These are phyloP conservation scores for Stenodema calcarata DNA, from an alignment of 2,888 invertebrate species.

Conservation along the genomic window DNA sequence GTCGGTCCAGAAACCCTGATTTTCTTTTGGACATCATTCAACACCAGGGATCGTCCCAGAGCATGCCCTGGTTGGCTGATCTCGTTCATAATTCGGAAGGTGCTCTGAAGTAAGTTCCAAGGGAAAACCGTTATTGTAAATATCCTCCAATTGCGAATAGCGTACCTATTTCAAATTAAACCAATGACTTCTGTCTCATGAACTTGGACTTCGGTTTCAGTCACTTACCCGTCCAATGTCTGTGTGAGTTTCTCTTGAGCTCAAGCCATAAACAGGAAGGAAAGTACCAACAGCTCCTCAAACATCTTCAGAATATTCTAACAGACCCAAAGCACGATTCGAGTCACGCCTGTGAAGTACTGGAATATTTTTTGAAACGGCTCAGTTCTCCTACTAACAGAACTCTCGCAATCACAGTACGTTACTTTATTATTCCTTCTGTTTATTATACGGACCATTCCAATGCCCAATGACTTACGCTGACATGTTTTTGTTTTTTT, in stretches of 20 bases:
- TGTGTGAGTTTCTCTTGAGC: conserved; percentile 91
- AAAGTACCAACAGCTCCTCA: conserved; percentile 78
- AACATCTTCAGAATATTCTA: conserved; percentile 69
- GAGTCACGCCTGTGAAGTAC: conserved; percentile 78
- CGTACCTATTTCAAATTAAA: no score
- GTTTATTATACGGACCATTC: no score
- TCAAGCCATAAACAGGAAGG: conserved; percentile 70
- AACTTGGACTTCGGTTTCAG: conserved; percentile 62
- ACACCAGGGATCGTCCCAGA: conserved; percentile 82
- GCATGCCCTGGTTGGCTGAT: conserved; percentile 97
- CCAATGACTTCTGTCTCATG: background rate
- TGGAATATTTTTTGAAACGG: conserved; percentile 87
- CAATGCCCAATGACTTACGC: background rate
- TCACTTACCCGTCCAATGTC: conserved; percentile 94
- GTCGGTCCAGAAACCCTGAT: conserved; percentile 87
- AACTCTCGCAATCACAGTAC: conserved; percentile 74
- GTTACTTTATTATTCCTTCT: conserved; percentile 50
- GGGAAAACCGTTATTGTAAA: background rate
- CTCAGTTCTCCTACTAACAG: conserved; percentile 81
- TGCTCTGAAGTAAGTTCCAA: conserved; percentile 67
- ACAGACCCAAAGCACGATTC: conserved; percentile 66
- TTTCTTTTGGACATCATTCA: conserved; percentile 92
- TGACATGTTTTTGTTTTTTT: no score
- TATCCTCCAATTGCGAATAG: no score
- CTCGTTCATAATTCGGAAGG: conserved; percentile 90